A percentile compares a stretch with the other conserved stretches of the same genome.
These are phyloP conservation scores for Muscicapa striata DNA, from an alignment of 2,797 vertebrate genomes.

Conservation along the genomic window DNA sequence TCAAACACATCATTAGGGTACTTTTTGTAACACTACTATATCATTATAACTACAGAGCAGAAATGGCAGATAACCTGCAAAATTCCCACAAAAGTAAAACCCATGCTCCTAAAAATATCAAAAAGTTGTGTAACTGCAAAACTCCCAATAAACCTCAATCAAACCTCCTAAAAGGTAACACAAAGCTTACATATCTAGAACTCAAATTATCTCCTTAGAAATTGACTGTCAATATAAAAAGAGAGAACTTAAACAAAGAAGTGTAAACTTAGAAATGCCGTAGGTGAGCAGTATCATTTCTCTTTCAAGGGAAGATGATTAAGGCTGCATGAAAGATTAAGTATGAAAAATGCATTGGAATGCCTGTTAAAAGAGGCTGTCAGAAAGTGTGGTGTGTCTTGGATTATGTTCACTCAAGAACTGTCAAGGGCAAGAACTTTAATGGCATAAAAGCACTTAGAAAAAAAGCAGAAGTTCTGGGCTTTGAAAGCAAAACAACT, in stretches of 20 bases:
- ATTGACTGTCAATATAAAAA: neutral
- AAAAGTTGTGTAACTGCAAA: neutral
- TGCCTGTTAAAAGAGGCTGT: conserved; percentile 47
- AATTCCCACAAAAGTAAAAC: neutral
- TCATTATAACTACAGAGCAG: neutral
- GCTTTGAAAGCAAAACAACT: neutral
- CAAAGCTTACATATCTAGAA: neutral
- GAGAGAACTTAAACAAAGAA: conserved; percentile 7
- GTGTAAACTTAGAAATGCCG: neutral
- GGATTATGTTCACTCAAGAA: conserved; percentile 38
- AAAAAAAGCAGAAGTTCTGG: neutral
- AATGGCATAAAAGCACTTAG: conserved; percentile 22
- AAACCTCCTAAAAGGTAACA: neutral
- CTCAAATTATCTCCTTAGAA: neutral
- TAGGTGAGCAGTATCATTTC: conserved; percentile 20
- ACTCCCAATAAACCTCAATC: neutral
- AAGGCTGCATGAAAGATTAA: conserved; percentile 54
- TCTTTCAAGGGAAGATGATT: conserved; percentile 27
- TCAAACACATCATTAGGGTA: neutral
- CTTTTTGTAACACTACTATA: neutral
- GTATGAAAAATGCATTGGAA: conserved; percentile 53
- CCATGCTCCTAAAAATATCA: neutral
- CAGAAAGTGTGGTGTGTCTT: conserved; percentile 40
- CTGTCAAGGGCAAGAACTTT: conserved; percentile 41
- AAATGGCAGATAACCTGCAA: neutral